These are phyloP conservation scores for Drosophila mulleri DNA, from an alignment of 2,888 invertebrate genomes.

Conservation along the genomic window DNA sequence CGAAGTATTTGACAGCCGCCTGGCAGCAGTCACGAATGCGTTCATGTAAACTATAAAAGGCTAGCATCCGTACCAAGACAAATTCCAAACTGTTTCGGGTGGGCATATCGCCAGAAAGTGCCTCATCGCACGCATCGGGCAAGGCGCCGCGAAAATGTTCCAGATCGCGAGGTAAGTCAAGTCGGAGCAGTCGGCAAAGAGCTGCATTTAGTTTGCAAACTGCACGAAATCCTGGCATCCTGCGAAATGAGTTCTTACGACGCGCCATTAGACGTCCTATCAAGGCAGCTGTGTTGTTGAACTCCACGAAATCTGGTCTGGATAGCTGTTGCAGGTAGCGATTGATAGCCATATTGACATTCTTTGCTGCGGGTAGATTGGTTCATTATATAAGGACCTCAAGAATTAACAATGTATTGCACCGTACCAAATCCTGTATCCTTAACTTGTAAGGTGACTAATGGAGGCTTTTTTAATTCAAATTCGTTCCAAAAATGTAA, in stretches of 20 bases:
- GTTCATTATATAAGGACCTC: not conserved
- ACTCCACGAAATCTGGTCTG: constrained; percentile 52
- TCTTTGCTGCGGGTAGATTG: constrained; percentile 52
- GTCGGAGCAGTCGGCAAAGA: constrained; percentile 78
- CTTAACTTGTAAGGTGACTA: constrained; percentile 68
- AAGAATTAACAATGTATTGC: not conserved
- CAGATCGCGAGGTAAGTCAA: constrained; percentile 76
- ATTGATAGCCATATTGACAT: constrained; percentile 62
- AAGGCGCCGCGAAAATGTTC: constrained; percentile 75
- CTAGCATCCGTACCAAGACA: constrained; percentile 74
- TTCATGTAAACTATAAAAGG: constrained; percentile 71
- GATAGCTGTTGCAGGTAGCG: constrained; percentile 56
- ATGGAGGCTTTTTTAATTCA: constrained; percentile 81
- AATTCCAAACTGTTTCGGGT: constrained; percentile 77
- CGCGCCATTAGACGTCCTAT: constrained; percentile 83
- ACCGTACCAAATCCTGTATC: constrained; percentile 71
- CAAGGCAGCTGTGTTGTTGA: constrained; percentile 79
- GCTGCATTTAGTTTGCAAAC: constrained; percentile 82
- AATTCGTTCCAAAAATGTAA: constrained; percentile 82
- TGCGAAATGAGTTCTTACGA: constrained; percentile 82
- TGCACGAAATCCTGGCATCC: constrained; percentile 80
- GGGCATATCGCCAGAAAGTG: constrained; percentile 68
- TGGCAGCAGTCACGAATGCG: constrained; percentile 77
- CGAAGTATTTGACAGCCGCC: constrained; percentile 76
- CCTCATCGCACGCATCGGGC: constrained; percentile 71